A percentile compares a stretch with the other conserved stretches of the same genome.
These are phyloP conservation scores for Clunio marinus DNA, from an alignment of 2,888 invertebrate genomes.

Conservation along the genomic window DNA sequence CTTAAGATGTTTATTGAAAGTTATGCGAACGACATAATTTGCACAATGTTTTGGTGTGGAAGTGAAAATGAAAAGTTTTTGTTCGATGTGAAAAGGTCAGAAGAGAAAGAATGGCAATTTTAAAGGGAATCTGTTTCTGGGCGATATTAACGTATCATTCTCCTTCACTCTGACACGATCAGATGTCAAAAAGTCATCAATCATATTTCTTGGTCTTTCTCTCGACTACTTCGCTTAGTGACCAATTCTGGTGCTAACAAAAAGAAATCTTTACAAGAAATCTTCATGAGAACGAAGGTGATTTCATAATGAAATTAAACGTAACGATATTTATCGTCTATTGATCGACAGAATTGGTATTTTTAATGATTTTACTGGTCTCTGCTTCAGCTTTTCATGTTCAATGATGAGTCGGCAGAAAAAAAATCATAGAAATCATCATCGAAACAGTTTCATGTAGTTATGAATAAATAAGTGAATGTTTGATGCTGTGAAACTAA, in stretches of 20 bases:
- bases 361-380: slow-evolving; percentile 9
- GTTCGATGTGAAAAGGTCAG: neutral
- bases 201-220: slow-evolving; percentile 20
- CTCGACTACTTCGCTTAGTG: neutral
- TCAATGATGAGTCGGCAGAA: slow-evolving; percentile 33
- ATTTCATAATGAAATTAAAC: slow-evolving; percentile 37
- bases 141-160: neutral
- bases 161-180: slow-evolving; percentile 15
- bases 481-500: slow-evolving; percentile 29
- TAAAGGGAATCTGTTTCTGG: neutral
- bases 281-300: neutral
- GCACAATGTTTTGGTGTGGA: neutral
- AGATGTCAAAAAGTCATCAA: slow-evolving; percentile 36
- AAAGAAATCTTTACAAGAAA: neutral
- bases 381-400: neutral
- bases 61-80: neutral
- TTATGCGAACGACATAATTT: neutral
- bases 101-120: too few species aligned
- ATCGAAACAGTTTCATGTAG: neutral
- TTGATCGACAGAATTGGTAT: slow-evolving; percentile 4
- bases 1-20: neutral
- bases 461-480: slow-evolving; percentile 25
- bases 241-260: neutral
- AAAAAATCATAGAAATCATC: neutral
- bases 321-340: slow-evolving; percentile 34